These are phyloP conservation scores for Molorchus minor DNA, from an alignment of 2,888 invertebrate species.

Conservation along the genomic window DNA sequence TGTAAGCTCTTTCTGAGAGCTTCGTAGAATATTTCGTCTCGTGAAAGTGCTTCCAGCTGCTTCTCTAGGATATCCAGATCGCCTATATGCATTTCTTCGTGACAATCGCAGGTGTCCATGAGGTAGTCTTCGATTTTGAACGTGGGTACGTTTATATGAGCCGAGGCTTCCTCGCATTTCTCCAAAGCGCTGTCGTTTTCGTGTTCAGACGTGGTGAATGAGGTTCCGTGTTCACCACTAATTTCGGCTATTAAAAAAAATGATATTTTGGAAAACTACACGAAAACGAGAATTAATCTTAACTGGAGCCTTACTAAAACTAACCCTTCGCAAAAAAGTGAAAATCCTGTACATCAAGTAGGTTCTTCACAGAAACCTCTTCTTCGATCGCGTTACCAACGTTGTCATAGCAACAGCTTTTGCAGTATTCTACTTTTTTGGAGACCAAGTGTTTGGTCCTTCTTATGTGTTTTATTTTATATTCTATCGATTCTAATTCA, in stretches of 20 bases:
- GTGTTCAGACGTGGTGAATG: too few species aligned
- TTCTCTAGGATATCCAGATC: conserved; percentile 35
- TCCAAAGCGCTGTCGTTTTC: background rate
- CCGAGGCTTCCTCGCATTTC: background rate
- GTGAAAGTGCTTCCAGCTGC: conserved; percentile 28
- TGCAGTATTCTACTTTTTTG: conserved; percentile 27
- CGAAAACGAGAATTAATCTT: too few species aligned
- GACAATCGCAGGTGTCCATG: conserved; percentile 33
- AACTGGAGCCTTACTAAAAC: too few species aligned
- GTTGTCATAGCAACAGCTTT: conserved; percentile 26
- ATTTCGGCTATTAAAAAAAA: too few species aligned
- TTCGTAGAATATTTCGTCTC: conserved; percentile 38
- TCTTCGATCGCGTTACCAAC: too few species aligned
- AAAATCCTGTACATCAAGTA: too few species aligned
- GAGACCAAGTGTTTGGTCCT: background rate
- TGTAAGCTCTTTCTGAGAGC: conserved; percentile 36
- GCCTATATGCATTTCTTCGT: conserved; percentile 35
- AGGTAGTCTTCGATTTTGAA: conserved; percentile 3
- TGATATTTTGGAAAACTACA: too few species aligned
- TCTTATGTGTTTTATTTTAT: conserved; percentile 1
- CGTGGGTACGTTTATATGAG: too few species aligned
- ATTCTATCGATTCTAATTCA: conserved; percentile 10
- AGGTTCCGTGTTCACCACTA: too few species aligned
- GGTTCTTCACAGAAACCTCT: too few species aligned
- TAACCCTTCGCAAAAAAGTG: too few species aligned